A percentile compares a stretch with the other conserved stretches of the same genome.
Evolutionary conservation across 2,113 vertebrate species (phyloP).

Genomic region (Caranx ignobilis): DNA sequence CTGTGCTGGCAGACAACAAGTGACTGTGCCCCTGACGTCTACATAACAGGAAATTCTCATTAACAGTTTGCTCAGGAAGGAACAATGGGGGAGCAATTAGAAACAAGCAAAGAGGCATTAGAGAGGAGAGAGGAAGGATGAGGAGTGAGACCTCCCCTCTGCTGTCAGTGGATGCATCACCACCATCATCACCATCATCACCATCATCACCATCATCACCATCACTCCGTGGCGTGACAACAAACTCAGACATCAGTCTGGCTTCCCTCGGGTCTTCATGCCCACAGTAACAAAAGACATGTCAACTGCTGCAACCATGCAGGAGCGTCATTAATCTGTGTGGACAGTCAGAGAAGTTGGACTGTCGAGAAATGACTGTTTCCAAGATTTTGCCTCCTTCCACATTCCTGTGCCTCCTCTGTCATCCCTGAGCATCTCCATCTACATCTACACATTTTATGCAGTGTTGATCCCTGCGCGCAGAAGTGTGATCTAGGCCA

Average conservation of each 20-base stretch:
- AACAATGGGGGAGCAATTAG: conserved; percentile 76
- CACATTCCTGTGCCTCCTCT: neutral
- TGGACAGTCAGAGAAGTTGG: neutral
- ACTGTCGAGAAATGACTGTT: conserved; percentile 1
- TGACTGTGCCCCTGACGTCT: conserved; percentile 75
- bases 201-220: conserved; percentile 30
- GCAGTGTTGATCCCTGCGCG: conserved; percentile 66
- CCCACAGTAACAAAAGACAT: conserved; percentile 34
- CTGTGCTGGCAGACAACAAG: conserved; percentile 79
- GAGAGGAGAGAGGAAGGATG: conserved; percentile 45
- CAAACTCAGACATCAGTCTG: conserved; percentile 23
- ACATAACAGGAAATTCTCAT: conserved; percentile 79
- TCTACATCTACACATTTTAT: conserved; percentile 25
- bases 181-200: conserved; percentile 20
- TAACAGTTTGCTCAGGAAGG: conserved; percentile 80
- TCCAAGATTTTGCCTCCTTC: conserved; percentile 16
- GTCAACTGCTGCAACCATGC: neutral
- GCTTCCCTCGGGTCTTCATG: neutral
- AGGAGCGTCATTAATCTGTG: conserved; percentile 1
- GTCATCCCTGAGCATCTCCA: conserved; percentile 47
- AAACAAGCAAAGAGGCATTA: conserved; percentile 55
- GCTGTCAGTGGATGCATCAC: conserved; percentile 42
- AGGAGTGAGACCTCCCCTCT: conserved; percentile 49
- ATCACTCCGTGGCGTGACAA: conserved; percentile 22
- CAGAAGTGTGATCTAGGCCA: conserved; percentile 71